Percentiles rank a stretch among this genome's conserved stretches.
phyloP scores from a whole-genome alignment of 2,888 invertebrate genomes.

The Fragum whitleyi region DNA sequence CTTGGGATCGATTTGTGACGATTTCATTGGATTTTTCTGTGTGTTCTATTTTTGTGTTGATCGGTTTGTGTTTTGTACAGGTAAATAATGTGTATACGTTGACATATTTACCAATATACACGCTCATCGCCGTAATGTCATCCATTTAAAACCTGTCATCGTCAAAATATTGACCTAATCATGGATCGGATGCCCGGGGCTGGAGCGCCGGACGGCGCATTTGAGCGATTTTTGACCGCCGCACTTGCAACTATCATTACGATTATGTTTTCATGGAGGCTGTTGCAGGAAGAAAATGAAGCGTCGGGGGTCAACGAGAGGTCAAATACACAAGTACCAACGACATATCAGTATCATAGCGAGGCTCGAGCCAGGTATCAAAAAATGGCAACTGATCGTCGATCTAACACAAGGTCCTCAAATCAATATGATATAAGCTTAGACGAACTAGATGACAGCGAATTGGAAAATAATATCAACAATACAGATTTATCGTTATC shows the following conservation, averaged over 20 bases:
- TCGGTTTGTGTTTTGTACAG: slow-evolving; percentile 1
- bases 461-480: slow-evolving; percentile 7
- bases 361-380: background rate
- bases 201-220: slow-evolving; percentile 76
- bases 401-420: background rate
- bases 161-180: background rate
- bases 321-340: background rate
- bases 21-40: slow-evolving; percentile 19
- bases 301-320: slow-evolving; percentile 52
- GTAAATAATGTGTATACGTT: slow-evolving; percentile 34
- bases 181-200: slow-evolving; percentile 63
- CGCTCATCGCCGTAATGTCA: background rate
- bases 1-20: slow-evolving; percentile 39
- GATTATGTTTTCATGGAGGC: slow-evolving; percentile 83
- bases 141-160: slow-evolving; percentile 5
- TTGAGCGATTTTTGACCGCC: slow-evolving; percentile 82
- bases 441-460: slow-evolving; percentile 12
- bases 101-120: slow-evolving; percentile 19
- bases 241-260: slow-evolving; percentile 83
- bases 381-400: background rate
- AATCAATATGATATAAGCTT: slow-evolving; percentile 14
- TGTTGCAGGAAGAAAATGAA: slow-evolving; percentile 77
- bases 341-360: background rate
- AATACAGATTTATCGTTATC: background rate
- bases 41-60: background rate